Base-by-base conservation (phyloP, 2,888 invertebrate genomes). In the Parthenolecanium corni region DNA sequence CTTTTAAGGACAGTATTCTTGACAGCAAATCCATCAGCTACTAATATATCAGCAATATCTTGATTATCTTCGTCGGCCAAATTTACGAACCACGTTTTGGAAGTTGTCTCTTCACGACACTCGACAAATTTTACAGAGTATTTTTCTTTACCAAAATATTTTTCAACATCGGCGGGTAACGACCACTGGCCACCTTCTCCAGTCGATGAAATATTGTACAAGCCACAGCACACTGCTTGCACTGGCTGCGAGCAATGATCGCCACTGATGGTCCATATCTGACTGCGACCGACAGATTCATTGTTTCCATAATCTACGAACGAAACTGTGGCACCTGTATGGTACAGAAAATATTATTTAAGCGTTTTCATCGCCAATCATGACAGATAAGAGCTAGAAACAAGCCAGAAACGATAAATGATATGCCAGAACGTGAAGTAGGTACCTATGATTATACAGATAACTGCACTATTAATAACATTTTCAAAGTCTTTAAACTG, bases 281-380 rank as follows among this genome's bases (percentile, higher is more conserved):
- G 42, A 31, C 42, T 40, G n/a, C 36, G 42, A 3, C 38, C 20
- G 0, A 86, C 82, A 0, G 79, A 74, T 44, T 82, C 80, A 63
- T 79, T 79, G 69, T 86, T 87, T 2, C 89, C 89, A 68, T 84
- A 86, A 73, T 89, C 89, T 1, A 89, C 78, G 70, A 84, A 88
- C 24, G 80, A 78, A 0, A 89, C 84, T 64, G 61, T 57, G 20
- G 57, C 64, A 11, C 53, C 68, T 68, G 56, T 3, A 63, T 58
- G 25, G 38, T 42, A 44, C 36, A 62, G 3, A 49, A 11, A 20
- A 31, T 3, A 47, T 47, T 11, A 20, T 6, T 31, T 31, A 31
- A 31, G 9, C 31, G 9, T 31, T n/a, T n/a, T n/a, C n/a, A n/a
- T n/a, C n/a, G n/a, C n/a, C n/a, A n/a, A n/a, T n/a, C n/a, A n/a